A percentile compares a stretch with the other conserved stretches of the same genome.
Evolutionary conservation across 1,140 invertebrate species (phyloP).

Genomic region (Zaprionus kolodkinae): DNA sequence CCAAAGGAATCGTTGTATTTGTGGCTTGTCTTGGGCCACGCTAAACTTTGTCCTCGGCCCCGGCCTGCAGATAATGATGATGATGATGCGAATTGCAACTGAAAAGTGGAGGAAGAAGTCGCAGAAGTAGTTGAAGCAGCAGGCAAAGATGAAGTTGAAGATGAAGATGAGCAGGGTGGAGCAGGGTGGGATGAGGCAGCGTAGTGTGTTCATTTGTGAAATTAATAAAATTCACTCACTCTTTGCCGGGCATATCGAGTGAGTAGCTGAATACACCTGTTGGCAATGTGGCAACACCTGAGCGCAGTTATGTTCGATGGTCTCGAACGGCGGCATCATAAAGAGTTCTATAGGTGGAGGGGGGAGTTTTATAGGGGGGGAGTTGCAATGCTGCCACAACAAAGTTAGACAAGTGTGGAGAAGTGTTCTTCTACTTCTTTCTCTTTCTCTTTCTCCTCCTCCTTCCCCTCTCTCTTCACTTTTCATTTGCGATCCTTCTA

Average conservation of each 20-base stretch:
- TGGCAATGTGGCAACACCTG: neutral
- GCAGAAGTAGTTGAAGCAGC: neutral
- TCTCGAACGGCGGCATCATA: neutral
- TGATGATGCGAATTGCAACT: conserved; percentile 13
- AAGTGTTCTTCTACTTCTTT: neutral
- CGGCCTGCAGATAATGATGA: conserved; percentile 36
- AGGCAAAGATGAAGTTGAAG: neutral
- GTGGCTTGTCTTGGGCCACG: conserved; percentile 53
- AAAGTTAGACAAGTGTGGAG: neutral
- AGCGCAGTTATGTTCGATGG: neutral
- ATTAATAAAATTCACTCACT: conserved; percentile 59
- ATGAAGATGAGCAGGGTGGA: neutral
- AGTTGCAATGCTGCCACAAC: neutral
- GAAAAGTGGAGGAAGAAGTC: neutral
- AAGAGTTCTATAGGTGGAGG: neutral
- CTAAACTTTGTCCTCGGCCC: conserved; percentile 47
- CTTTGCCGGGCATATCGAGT: neutral
- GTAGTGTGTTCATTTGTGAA: conserved; percentile 56
- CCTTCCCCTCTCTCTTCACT: no score
- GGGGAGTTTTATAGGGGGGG: no score
- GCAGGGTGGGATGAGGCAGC: conserved; percentile 24
- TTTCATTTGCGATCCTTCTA: neutral
- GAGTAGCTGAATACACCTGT: neutral
- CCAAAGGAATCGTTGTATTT: conserved; percentile 52
- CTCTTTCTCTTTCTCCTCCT: neutral